A percentile compares a stretch with the other conserved stretches of the same genome.
These are phyloP conservation scores for Ptilodon capucinus DNA, from an alignment of 2,888 invertebrate species.

Conservation along the genomic window DNA sequence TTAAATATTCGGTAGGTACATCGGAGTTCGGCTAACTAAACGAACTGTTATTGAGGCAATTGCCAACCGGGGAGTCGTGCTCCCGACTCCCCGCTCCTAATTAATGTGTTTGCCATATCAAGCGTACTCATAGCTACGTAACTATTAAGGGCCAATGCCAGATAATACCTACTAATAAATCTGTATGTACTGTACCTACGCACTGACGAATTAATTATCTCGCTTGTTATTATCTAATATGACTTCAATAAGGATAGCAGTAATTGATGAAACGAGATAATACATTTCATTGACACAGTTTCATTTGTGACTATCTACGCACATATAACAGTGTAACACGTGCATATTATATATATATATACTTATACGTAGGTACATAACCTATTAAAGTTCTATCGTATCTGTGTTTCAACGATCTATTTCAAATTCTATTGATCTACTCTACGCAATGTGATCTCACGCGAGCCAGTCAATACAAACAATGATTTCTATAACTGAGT, in stretches of 20 bases:
- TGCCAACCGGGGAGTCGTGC: constrained; percentile 25
- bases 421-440: no score
- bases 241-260: not conserved
- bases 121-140: constrained; percentile 19
- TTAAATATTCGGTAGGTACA: constrained; percentile 39
- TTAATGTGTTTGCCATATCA: constrained; percentile 46
- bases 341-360: not conserved
- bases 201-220: constrained; percentile 4
- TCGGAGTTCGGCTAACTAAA: constrained; percentile 34
- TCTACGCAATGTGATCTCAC: not conserved
- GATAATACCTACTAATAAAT: constrained; percentile 7
- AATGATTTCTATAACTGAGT: not conserved
- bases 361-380: not conserved
- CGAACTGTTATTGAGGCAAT: constrained; percentile 51
- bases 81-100: constrained; percentile 25
- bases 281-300: not conserved
- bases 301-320: not conserved
- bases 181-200: constrained; percentile 7
- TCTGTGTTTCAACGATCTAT: no score
- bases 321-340: not conserved
- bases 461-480: not conserved
- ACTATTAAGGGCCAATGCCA: constrained; percentile 18
- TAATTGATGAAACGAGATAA: not conserved
- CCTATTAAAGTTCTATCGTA: no score
- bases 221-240: constrained; percentile 1